Evolutionary conservation across 1,140 invertebrate genomes (phyloP), one percentile per base, ranked within the genome.

Genomic region (Euborellia annulipes): DNA sequence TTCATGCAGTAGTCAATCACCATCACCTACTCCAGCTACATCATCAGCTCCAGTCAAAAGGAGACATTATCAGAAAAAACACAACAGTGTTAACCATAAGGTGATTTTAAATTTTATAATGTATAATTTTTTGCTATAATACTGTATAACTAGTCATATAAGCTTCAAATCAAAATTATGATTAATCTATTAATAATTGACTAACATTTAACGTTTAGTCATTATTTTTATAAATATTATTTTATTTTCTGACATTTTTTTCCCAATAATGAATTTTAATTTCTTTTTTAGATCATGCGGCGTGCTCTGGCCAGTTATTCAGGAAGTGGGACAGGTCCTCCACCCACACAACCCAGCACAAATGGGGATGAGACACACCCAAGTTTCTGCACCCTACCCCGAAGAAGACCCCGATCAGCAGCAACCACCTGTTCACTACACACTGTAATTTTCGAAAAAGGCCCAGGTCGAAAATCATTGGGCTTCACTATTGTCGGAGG

Each of bases 401-500:
- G 50, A 2, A 62, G 78, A 48, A 66, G 75, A 56, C 78, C 79
- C 0, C 66, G 75, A 42, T 81, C 70, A 2, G 23, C 23, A 27
- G 4, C 4, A 4, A 68, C 75, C 0, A 66, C 76, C 3, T 73
- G 77, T 17, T 75, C 76, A 0, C 81, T 82, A 50, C 70, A 79
- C 52, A 82, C 78, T 0, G 78, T 87, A 1, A 75, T 81, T 0
- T 83, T 89, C 53, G 73, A 85, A 54, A 91, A 91, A 59, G 86
- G 86, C 1, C 72, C 75, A 2, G 82, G 82, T 3, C 82, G 82
- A 54, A 89, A 88, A 59, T 85, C 83, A 0, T 66, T 91, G 2
- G 86, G 89, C 6, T 93, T 93, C 57, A 90, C 84, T 39, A 89
- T 94, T 51, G 89, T 93, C 0, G 90, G 89, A 7, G 89, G 89